A percentile compares a stretch with the other conserved stretches of the same genome.
These are phyloP conservation scores for Drosophila colorata DNA, from an alignment of 2,888 invertebrate genomes.

Conservation along the genomic window DNA sequence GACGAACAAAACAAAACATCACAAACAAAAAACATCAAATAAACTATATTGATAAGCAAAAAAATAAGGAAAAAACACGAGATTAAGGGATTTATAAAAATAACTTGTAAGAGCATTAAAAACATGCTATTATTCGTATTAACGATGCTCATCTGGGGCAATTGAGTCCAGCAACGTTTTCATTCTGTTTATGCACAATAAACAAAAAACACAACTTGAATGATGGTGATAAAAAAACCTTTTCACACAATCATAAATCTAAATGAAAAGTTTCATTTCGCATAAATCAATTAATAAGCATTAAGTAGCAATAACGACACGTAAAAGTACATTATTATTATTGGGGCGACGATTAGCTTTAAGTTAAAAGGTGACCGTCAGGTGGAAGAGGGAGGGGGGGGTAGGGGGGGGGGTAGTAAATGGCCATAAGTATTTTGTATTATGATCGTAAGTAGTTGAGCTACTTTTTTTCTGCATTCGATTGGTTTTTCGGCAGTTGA, in stretches of 20 bases:
- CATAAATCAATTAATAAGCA: constrained; percentile 67
- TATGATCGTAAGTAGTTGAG: constrained; percentile 26
- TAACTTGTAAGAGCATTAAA: background rate
- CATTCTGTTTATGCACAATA: constrained; percentile 6
- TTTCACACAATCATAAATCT: constrained; percentile 76
- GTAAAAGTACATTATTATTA: constrained; percentile 17
- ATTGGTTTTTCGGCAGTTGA: constrained; percentile 53
- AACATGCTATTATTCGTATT: constrained; percentile 5
- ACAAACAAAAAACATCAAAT: background rate
- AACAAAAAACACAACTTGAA: background rate
- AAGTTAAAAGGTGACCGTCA: constrained; percentile 49
- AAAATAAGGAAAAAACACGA: background rate
- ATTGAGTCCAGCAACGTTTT: constrained; percentile 2
- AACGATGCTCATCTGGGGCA: constrained; percentile 5
- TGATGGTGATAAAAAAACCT: constrained; percentile 56
- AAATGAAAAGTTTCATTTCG: constrained; percentile 50
- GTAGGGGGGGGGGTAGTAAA: constrained; percentile 1
- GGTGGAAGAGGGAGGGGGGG: background rate
- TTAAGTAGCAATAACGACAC: constrained; percentile 53
- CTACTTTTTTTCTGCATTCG: constrained; percentile 38
- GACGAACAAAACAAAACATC: background rate
- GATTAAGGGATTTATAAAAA: background rate
- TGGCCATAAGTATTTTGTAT: constrained; percentile 19
- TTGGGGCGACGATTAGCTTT: constrained; percentile 43
- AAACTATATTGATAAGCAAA: background rate